Evolutionary conservation across 2,113 vertebrate genomes (phyloP).

Genomic region (Recurvirostra avosetta): DNA sequence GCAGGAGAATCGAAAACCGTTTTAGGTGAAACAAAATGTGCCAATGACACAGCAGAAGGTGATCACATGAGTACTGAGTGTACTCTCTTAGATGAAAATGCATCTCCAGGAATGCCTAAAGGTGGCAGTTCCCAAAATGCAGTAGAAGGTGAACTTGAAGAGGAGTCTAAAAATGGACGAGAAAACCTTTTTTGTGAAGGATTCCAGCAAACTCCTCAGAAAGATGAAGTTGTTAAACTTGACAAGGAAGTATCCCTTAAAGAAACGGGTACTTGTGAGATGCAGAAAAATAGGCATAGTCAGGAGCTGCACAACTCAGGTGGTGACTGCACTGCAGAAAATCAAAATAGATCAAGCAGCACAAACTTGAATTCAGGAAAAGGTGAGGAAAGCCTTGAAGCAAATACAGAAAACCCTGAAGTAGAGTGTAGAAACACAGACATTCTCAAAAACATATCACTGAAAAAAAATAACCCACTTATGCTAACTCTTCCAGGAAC

Average conservation of each 20-base stretch:
- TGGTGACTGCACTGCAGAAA: background rate
- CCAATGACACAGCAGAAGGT: background rate
- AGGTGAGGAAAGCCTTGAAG: background rate
- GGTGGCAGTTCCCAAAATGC: background rate
- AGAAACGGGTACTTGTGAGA: background rate
- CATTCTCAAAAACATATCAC: background rate
- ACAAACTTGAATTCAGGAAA: background rate
- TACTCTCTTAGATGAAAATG: background rate
- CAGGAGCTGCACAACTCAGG: background rate
- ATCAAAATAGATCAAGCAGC: background rate
- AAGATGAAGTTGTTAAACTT: background rate
- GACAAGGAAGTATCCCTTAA: background rate
- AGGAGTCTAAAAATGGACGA: background rate
- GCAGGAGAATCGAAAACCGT: conserved; percentile 4
- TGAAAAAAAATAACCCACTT: background rate
- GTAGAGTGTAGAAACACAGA: background rate
- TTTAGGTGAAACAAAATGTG: background rate
- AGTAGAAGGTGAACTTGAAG: conserved; percentile 13
- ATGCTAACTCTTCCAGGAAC: conserved; percentile 18
- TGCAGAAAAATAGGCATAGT: background rate
- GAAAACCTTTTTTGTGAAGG: background rate
- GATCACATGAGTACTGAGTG: background rate
- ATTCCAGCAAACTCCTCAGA: conserved; percentile 7
- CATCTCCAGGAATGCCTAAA: conserved; percentile 2
- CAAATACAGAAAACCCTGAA: background rate